These are phyloP conservation scores for Alca torda DNA, from an alignment of 2,797 vertebrate species.

Conservation along the genomic window DNA sequence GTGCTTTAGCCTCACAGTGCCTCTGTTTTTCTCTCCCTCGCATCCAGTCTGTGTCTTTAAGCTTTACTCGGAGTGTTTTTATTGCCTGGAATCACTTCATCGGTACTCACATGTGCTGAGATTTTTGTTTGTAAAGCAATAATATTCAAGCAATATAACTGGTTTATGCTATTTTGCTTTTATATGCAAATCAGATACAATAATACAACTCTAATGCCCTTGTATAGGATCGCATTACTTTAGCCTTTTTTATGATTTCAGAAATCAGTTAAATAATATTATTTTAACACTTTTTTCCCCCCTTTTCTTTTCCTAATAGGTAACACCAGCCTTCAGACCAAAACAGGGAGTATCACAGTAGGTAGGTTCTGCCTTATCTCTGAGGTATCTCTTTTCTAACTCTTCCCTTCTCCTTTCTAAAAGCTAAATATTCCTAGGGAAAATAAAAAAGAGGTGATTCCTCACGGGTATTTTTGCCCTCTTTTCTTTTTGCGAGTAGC, in stretches of 20 bases:
- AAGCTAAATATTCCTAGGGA: background rate
- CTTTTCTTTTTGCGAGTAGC: background rate
- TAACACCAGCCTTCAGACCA: constrained; percentile 80
- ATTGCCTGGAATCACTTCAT: background rate
- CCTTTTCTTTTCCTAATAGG: constrained; percentile 75
- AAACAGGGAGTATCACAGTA: constrained; percentile 85
- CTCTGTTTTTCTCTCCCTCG: background rate
- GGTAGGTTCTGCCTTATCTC: constrained; percentile 77
- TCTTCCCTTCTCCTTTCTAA: background rate
- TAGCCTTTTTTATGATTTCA: background rate
- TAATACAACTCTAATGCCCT: background rate
- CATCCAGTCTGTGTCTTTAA: background rate
- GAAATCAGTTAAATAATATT: background rate
- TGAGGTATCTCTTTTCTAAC: background rate
- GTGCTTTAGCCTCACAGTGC: background rate
- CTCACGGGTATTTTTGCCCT: background rate
- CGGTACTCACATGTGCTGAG: background rate
- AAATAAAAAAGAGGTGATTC: background rate
- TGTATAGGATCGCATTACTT: background rate
- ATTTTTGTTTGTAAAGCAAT: background rate
- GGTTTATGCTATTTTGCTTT: background rate
- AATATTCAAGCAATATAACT: background rate
- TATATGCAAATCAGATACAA: background rate
- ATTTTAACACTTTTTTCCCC: background rate
- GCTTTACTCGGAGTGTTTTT: background rate